Evolutionary conservation across 2,888 invertebrate genomes (phyloP), one percentile per base, ranked within the genome.

Genomic region (Tenthredo scrophulariae): DNA sequence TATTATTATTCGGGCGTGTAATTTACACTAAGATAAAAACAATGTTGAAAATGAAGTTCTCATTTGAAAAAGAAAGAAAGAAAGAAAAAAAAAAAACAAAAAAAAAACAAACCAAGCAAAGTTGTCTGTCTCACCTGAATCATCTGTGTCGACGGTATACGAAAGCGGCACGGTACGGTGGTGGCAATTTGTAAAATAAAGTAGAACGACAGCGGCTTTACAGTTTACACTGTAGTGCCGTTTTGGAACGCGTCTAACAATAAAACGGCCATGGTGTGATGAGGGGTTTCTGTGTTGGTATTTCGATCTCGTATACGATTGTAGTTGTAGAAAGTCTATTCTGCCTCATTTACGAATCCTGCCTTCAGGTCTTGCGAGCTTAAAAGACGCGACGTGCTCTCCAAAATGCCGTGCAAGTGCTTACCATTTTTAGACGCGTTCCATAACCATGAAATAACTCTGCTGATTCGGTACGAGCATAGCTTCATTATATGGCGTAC

Each of bases 311-410:
- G 26, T 22, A n/a, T 26, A n/a, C 54, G 62, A 65, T 82, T 82
- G 43, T 26, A 82, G 26, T 65, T 10, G 58, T 33, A 33, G 33
- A 79, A 65, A 82, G 65, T 43, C 40, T 40, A 54, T 79, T 79
- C 58, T 79, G 79, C 54, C 79, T 79, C 79, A 79, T 79, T 79
- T 79, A 79, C 79, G 26, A 54, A 54, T 15, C 33, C 58, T 79
- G 79, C 58, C 37, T 54, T 50, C 26, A 26, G 26, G 26, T 46
- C 79, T 33, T 58, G 54, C 37, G 0, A 37, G 58, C 79, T 79
- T 79, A 33, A 79, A 79, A 79, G 79, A 79, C 33, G 9, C 58
- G 79, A 79, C 79, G 79, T 79, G 58, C 79, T 79, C n/a, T 79
- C 22, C 79, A 79, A 54, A 54, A 79, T 58, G 22, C 79, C 79